Conservation (phyloP, 2,888 invertebrate species). For the Ganaspis brasiliensis region DNA sequence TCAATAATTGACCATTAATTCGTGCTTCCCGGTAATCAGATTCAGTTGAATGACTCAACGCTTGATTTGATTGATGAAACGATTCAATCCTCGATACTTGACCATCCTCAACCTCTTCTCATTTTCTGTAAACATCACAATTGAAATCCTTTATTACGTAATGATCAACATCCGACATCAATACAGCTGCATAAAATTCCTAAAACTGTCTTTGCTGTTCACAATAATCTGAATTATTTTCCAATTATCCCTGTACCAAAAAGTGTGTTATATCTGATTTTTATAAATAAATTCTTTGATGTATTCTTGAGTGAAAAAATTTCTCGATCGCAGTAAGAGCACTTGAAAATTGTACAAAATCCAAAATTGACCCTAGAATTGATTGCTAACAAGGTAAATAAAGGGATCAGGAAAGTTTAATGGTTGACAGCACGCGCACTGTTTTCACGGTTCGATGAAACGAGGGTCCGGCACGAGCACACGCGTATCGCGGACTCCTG, state of each 20-base stretch:
- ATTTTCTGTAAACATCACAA: neutral
- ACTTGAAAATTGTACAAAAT: neutral
- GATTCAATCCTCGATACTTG: neutral
- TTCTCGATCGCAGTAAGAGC: too few species aligned
- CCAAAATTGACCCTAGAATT: neutral
- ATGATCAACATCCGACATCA: too few species aligned
- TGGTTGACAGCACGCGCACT: constrained; percentile 45
- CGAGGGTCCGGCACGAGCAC: constrained; percentile 68
- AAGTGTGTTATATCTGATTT: too few species aligned
- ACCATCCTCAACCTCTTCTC: neutral
- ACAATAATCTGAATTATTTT: too few species aligned
- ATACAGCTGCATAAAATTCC: too few species aligned
- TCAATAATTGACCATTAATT: neutral
- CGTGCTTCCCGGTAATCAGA: too few species aligned
- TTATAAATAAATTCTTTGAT: too few species aligned
- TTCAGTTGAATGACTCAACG: neutral
- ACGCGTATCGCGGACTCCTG: constrained; percentile 76
- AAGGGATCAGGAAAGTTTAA: constrained; percentile 17
- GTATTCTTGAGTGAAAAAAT: too few species aligned
- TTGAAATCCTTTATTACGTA: too few species aligned
- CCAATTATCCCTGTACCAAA: too few species aligned
- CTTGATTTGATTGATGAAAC: neutral
- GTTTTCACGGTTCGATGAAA: constrained; percentile 50
- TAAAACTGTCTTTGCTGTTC: too few species aligned
- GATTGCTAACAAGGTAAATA: neutral